These are phyloP conservation scores for Lepidochitona cinerea DNA, from an alignment of 2,888 invertebrate species.

Conservation along the genomic window DNA sequence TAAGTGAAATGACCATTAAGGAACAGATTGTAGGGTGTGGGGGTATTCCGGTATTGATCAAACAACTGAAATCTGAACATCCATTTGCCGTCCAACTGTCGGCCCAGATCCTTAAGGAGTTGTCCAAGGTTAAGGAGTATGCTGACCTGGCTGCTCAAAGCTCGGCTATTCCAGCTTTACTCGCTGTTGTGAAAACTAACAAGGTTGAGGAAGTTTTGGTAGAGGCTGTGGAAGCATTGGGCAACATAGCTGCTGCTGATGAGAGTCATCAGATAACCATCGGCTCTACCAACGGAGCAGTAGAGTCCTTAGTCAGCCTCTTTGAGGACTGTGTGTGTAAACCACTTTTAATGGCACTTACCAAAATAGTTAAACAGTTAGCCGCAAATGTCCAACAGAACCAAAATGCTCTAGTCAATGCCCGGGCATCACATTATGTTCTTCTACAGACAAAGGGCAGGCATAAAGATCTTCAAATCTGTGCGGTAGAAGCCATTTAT, in stretches of 20 bases:
- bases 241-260: constrained; percentile 54
- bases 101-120: constrained; percentile 52
- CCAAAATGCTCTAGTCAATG: constrained; percentile 60
- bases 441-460: constrained; percentile 50
- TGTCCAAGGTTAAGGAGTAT: constrained; percentile 49
- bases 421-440: constrained; percentile 57
- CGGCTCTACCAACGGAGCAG: constrained; percentile 44
- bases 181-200: constrained; percentile 48
- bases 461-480: constrained; percentile 61
- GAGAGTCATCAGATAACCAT: constrained; percentile 47
- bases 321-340: constrained; percentile 55
- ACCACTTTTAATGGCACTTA: constrained; percentile 56
- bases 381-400: constrained; percentile 47
- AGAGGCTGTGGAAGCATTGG: constrained; percentile 56
- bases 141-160: constrained; percentile 57
- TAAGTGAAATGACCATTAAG: constrained; percentile 53
- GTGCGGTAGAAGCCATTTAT: constrained; percentile 65
- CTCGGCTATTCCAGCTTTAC: constrained; percentile 57
- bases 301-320: constrained; percentile 69
- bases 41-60: constrained; percentile 54
- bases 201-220: constrained; percentile 59
- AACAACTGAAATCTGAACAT: constrained; percentile 54
- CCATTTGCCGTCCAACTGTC: constrained; percentile 50
- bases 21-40: constrained; percentile 57
- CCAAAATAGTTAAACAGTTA: constrained; percentile 52